These are phyloP conservation scores for Ooceraea biroi DNA, from an alignment of 1,140 invertebrate genomes.

Conservation along the genomic window DNA sequence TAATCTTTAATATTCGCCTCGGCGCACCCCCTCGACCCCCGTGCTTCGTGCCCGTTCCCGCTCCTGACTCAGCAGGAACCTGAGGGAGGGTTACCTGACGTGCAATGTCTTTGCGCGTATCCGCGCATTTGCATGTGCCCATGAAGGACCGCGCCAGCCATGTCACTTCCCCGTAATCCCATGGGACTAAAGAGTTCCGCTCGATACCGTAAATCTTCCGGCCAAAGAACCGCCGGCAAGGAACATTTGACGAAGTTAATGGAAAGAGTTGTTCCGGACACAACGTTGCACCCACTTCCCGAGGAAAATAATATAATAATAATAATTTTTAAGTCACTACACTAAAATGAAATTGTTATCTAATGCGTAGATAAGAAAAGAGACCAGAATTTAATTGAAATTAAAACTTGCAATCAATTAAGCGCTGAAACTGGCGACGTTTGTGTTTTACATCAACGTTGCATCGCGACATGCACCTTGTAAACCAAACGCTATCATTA, in stretches of 20 bases:
- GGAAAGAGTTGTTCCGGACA: background rate
- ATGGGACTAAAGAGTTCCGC: constrained; percentile 43
- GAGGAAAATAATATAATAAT: constrained; percentile 10
- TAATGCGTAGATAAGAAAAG: background rate
- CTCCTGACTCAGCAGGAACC: constrained; percentile 43
- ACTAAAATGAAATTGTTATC: background rate
- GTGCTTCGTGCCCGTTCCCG: background rate
- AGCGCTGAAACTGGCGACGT: too few relatives aligned
- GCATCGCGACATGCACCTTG: too few relatives aligned
- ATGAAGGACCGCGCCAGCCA: constrained; percentile 36
- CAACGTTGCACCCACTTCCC: background rate
- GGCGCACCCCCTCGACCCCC: background rate
- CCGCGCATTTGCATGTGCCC: constrained; percentile 52
- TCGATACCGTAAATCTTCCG: constrained; percentile 31
- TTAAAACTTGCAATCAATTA: background rate
- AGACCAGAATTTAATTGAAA: too few relatives aligned
- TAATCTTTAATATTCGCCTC: constrained; percentile 69
- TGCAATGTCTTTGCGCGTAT: constrained; percentile 55
- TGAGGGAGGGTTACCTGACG: background rate
- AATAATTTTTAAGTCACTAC: background rate
- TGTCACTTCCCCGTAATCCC: constrained; percentile 56
- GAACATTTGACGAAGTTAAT: constrained; percentile 23
- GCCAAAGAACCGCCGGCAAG: constrained; percentile 5
- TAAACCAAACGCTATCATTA: too few relatives aligned
- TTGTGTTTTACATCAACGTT: too few relatives aligned